Evolutionary conservation across 2,113 vertebrate genomes (phyloP), one percentile per base, ranked within the genome.

Genomic region (Saiga tatarica): DNA sequence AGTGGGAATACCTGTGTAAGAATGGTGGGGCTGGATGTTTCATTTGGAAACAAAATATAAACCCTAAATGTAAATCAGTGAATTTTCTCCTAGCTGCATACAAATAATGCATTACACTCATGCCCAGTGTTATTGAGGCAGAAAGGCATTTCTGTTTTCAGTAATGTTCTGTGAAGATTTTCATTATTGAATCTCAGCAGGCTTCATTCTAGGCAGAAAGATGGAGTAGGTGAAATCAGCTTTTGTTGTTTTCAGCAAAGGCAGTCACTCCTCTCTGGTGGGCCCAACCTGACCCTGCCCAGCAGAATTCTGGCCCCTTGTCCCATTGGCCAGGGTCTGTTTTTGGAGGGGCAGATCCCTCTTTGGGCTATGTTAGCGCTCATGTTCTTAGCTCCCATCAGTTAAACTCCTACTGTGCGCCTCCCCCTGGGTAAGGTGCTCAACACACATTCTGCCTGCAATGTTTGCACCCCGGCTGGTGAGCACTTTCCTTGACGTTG

Each of bases 81-180:
- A 92, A 86, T 97, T 95, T 98, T 94, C 91, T 94, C 62, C 64
- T 91, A 42, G 88, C 62, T 7, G 82, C 89, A 84, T 86, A 76
- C 36, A 15, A 97, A 87, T 91, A 93, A 93, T 84, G 60, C 91
- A 94, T 96, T 93, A 47, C 16, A 52, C 78, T 96, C 86, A 74
- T 91, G 82, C 59, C 39, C 62, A 67, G 71, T 64, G 19, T 94
- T 93, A 97, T 28, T 93, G 94, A 97, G 91, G 94, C 96, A 97
- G 91, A 97, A 97, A 98, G 93, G 86, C 94, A 87, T 97, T 93
- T 82, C 89, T 95, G 64, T 94, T 59, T 93, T 92, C 95, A 86
- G 91, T 97, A 97, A 97, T 95, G 97, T 93, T 33, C 85, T 97
- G 91, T 91, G 98, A 94, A 96, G 93, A 96, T 93, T 97, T 98